These are phyloP conservation scores for Zingel zingel DNA, from an alignment of 2,113 vertebrate genomes.

Conservation along the genomic window DNA sequence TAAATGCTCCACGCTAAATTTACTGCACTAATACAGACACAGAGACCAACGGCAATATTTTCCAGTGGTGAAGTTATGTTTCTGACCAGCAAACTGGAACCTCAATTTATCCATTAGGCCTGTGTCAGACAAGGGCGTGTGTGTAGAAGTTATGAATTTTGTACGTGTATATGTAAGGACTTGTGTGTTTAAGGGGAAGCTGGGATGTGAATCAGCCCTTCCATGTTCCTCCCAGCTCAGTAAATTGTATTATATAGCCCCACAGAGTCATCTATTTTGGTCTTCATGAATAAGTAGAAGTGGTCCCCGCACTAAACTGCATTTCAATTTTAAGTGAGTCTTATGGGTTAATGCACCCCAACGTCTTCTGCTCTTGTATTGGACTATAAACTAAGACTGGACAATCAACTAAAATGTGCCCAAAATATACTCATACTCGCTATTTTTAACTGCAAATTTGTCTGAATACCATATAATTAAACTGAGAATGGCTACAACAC, in stretches of 20 bases:
- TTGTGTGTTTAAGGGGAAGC: neutral
- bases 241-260: slow-evolving; percentile 7
- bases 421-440: neutral
- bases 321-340: slow-evolving; percentile 33
- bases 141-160: slow-evolving; percentile 37
- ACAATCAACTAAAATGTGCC: neutral
- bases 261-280: slow-evolving; percentile 48
- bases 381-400: neutral
- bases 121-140: slow-evolving; percentile 10
- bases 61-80: slow-evolving; percentile 22
- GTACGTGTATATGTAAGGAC: slow-evolving; percentile 10
- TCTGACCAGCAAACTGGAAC: slow-evolving; percentile 45
- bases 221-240: slow-evolving; percentile 9
- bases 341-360: neutral
- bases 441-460: neutral
- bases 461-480: neutral
- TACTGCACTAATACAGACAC: slow-evolving; percentile 1
- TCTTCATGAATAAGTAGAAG: slow-evolving; percentile 41
- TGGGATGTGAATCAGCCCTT: slow-evolving; percentile 33
- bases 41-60: slow-evolving; percentile 23
- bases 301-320: slow-evolving; percentile 8
- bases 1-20: slow-evolving; percentile 14
- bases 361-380: neutral
- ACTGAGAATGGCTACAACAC: neutral
- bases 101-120: slow-evolving; percentile 30